phyloP scores from a whole-genome alignment of 2,888 invertebrate species.

The Tenthredo amoena region DNA sequence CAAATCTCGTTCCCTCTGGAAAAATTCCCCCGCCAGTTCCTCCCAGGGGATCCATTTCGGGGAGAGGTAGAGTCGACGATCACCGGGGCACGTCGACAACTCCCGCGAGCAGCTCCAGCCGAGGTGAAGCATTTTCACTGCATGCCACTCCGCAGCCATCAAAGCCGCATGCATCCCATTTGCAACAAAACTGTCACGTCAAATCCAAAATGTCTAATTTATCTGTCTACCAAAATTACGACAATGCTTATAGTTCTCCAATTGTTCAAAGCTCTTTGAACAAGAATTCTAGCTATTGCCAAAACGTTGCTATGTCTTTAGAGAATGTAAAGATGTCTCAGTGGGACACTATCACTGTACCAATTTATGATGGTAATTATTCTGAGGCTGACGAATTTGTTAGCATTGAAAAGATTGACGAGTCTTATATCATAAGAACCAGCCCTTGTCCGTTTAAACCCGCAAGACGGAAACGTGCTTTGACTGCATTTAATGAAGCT shows the following conservation, averaged over 20 bases:
- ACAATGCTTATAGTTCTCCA: slow-evolving; percentile 19
- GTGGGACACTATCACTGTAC: background rate
- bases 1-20: slow-evolving; percentile 80
- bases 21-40: slow-evolving; percentile 94
- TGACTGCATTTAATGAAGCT: background rate
- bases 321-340: background rate
- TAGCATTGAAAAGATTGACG: slow-evolving; percentile 69
- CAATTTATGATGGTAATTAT: slow-evolving; percentile 21
- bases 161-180: slow-evolving; percentile 53
- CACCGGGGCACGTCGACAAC: slow-evolving; percentile 61
- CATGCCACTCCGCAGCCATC: slow-evolving; percentile 58
- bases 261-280: background rate
- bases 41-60: slow-evolving; percentile 77
- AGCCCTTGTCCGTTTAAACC: slow-evolving; percentile 74
- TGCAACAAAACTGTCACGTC: slow-evolving; percentile 50
- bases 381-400: slow-evolving; percentile 73
- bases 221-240: slow-evolving; percentile 27
- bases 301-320: background rate
- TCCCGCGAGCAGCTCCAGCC: slow-evolving; percentile 67
- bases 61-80: slow-evolving; percentile 64
- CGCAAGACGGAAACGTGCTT: slow-evolving; percentile 56
- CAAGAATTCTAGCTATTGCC: background rate
- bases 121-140: slow-evolving; percentile 71
- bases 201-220: slow-evolving; percentile 19
- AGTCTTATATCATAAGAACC: slow-evolving; percentile 70